These are phyloP conservation scores for Lindbergichthys nudifrons DNA, from an alignment of 2,797 vertebrate species.

Conservation along the genomic window DNA sequence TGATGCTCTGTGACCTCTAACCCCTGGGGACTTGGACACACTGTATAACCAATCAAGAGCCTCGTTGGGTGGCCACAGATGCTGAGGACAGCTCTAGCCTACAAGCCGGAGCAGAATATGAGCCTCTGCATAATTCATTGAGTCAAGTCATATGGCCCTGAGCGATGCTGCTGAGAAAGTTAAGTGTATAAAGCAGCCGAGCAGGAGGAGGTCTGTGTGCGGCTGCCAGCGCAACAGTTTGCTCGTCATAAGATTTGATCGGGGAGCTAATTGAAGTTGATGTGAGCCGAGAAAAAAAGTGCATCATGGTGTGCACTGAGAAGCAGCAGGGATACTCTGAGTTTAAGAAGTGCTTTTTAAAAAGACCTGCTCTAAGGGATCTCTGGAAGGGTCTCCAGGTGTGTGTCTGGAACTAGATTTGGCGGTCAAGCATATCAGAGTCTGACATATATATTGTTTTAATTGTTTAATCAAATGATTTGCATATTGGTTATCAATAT, in stretches of 20 bases:
- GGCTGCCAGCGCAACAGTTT: slow-evolving; percentile 61
- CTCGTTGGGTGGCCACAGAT: slow-evolving; percentile 48
- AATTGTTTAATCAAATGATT: too few species aligned
- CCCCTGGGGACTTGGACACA: slow-evolving; percentile 29
- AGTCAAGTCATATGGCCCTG: slow-evolving; percentile 58
- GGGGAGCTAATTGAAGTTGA: slow-evolving; percentile 67
- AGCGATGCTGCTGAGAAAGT: slow-evolving; percentile 66
- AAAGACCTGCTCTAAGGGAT: slow-evolving; percentile 54
- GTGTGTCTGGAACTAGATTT: slow-evolving; percentile 10
- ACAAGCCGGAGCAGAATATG: slow-evolving; percentile 47
- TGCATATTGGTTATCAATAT: too few species aligned
- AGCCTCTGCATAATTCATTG: slow-evolving; percentile 68
- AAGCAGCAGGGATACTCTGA: slow-evolving; percentile 24
- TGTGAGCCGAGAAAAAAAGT: slow-evolving; percentile 53
- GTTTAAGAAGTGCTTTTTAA: slow-evolving; percentile 49
- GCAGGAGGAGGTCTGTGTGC: slow-evolving; percentile 53
- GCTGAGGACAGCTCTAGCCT: slow-evolving; percentile 52
- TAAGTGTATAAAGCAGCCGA: slow-evolving; percentile 50
- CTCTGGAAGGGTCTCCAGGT: slow-evolving; percentile 19
- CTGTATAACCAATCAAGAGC: slow-evolving; percentile 35
- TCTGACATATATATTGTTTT: background rate
- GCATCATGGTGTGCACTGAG: slow-evolving; percentile 44
- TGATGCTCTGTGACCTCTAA: slow-evolving; percentile 47
- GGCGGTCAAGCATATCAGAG: slow-evolving; percentile 3
- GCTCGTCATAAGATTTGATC: slow-evolving; percentile 54